Evolutionary conservation across 2,113 vertebrate species (phyloP).

Genomic region (Colinus virginianus): DNA sequence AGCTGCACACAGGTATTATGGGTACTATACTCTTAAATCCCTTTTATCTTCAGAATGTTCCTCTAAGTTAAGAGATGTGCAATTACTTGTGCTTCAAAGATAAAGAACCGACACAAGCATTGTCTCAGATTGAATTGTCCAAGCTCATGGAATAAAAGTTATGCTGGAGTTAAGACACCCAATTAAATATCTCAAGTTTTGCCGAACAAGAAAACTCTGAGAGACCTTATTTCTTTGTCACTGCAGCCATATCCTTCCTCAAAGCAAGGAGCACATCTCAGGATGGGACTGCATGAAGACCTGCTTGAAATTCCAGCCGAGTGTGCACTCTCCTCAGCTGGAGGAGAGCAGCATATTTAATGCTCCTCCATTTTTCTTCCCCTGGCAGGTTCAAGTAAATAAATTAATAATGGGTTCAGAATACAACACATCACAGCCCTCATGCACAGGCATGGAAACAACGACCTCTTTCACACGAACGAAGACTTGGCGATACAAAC

Average conservation of each 20-base stretch:
- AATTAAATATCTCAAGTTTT: neutral
- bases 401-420: neutral
- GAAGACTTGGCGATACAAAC: neutral
- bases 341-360: neutral
- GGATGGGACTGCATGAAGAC: neutral
- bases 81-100: neutral
- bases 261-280: neutral
- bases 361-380: neutral
- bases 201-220: fast-evolving
- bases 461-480: neutral
- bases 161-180: neutral
- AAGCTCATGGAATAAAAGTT: neutral
- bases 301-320: neutral
- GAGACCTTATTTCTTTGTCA: neutral
- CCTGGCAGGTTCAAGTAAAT: neutral
- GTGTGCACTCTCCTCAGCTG: neutral
- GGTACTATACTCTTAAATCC: conserved; percentile 19
- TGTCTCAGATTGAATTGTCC: neutral
- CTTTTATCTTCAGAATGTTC: neutral
- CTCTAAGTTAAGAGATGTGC: neutral
- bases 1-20: conserved; percentile 23
- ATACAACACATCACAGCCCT: neutral
- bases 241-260: neutral
- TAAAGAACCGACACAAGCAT: neutral
- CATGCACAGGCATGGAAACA: neutral